Percentiles rank a stretch among this genome's conserved stretches.
Conservation (phyloP, 2,113 vertebrate genomes). For the Melospiza georgiana region DNA sequence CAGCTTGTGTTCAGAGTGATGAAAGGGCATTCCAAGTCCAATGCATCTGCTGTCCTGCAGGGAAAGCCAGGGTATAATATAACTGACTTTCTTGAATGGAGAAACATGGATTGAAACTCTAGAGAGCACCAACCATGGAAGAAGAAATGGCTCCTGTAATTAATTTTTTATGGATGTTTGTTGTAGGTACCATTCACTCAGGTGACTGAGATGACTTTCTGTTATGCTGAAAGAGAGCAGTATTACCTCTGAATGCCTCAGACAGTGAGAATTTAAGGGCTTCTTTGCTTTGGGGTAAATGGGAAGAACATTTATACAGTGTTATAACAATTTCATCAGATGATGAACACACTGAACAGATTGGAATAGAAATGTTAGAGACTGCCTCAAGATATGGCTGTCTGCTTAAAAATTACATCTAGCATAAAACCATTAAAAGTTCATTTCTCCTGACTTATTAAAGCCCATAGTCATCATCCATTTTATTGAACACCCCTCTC, state of each 20-base stretch:
- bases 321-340: background rate
- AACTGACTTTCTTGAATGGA: background rate
- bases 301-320: background rate
- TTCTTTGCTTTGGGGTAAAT: background rate
- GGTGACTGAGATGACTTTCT: background rate
- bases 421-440: background rate
- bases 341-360: background rate
- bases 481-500: background rate
- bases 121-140: background rate
- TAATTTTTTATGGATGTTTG: background rate
- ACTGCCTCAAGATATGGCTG: background rate
- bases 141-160: background rate
- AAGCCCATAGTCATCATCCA: background rate
- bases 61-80: background rate
- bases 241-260: background rate
- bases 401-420: constrained; percentile 15
- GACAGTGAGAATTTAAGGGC: background rate
- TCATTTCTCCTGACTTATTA: background rate
- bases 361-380: background rate
- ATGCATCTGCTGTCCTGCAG: background rate
- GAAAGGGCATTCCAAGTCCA: background rate
- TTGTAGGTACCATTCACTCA: background rate
- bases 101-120: background rate
- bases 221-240: background rate
- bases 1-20: background rate